Conservation (phyloP, 2,113 vertebrate genomes). For the Petromus typicus region DNA sequence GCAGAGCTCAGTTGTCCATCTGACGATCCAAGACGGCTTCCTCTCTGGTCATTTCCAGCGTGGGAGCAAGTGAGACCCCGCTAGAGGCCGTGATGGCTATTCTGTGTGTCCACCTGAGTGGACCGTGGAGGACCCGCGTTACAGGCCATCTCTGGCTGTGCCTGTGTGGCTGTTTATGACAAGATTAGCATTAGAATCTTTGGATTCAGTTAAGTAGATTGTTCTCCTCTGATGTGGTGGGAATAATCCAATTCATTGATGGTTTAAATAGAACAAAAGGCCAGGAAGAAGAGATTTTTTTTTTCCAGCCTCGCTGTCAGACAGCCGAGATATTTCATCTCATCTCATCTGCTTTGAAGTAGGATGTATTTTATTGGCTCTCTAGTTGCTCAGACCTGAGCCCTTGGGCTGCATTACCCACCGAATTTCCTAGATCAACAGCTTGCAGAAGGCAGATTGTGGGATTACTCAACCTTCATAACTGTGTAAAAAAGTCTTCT, state of each 20-base stretch:
- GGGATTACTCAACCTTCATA: background rate
- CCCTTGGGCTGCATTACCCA: background rate
- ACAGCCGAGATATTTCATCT: background rate
- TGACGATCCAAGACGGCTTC: background rate
- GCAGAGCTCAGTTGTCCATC: fast-evolving
- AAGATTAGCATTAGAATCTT: background rate
- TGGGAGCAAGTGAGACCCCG: background rate
- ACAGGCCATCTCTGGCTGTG: background rate
- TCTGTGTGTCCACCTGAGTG: background rate
- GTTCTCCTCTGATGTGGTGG: background rate
- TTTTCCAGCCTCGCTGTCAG: background rate
- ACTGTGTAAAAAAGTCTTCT: background rate
- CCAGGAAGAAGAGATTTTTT: background rate
- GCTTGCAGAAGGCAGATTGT: background rate
- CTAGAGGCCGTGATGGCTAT: background rate
- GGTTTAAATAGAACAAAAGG: background rate
- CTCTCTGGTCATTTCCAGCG: background rate
- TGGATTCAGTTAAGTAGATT: background rate
- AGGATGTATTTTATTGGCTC: background rate
- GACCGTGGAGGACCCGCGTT: background rate
- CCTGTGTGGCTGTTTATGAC: background rate
- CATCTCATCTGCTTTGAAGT: background rate
- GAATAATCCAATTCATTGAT: background rate
- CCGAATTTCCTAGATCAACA: background rate
- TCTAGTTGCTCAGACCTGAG: background rate